A percentile compares a stretch with the other conserved stretches of the same genome.
Evolutionary conservation across 2,113 vertebrate species (phyloP).

Genomic region (Brachypodius melanocephalos): DNA sequence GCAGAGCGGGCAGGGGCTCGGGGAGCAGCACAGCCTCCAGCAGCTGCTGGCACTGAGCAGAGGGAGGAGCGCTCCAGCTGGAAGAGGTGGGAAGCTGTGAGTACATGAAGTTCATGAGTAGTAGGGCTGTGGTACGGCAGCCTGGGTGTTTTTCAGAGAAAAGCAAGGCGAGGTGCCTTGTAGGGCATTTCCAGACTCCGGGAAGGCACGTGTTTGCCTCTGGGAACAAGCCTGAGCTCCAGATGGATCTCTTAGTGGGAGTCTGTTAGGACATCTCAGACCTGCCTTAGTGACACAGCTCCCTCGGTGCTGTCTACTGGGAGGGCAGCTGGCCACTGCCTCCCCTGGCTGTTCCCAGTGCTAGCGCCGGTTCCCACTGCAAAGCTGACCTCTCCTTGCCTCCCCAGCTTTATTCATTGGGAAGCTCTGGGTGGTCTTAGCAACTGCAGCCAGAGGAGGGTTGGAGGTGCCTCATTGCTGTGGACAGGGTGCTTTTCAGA

Average conservation of each 20-base stretch:
- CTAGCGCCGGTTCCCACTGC: rapidly evolving
- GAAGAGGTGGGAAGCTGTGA: background rate
- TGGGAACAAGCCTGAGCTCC: background rate
- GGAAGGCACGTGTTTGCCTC: background rate
- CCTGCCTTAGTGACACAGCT: background rate
- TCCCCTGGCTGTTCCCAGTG: background rate
- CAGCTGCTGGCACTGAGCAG: background rate
- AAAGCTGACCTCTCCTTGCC: background rate
- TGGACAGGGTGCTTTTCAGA: background rate
- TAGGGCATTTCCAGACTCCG: background rate
- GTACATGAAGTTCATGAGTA: background rate
- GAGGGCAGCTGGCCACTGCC: background rate
- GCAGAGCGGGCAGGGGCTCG: background rate
- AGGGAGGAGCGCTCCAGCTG: background rate
- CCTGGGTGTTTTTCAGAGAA: background rate
- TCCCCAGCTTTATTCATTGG: background rate
- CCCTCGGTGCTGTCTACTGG: background rate
- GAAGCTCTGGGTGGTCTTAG: background rate
- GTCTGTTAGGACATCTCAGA: background rate
- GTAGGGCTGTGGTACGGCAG: background rate
- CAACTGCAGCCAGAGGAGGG: background rate
- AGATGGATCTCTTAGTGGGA: background rate
- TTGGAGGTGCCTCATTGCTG: background rate
- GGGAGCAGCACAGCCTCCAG: background rate
- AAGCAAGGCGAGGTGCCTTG: background rate